Evolutionary conservation across 2,888 invertebrate genomes (phyloP), one percentile per base, ranked within the genome.

Genomic region (Halocaridina rubra): DNA sequence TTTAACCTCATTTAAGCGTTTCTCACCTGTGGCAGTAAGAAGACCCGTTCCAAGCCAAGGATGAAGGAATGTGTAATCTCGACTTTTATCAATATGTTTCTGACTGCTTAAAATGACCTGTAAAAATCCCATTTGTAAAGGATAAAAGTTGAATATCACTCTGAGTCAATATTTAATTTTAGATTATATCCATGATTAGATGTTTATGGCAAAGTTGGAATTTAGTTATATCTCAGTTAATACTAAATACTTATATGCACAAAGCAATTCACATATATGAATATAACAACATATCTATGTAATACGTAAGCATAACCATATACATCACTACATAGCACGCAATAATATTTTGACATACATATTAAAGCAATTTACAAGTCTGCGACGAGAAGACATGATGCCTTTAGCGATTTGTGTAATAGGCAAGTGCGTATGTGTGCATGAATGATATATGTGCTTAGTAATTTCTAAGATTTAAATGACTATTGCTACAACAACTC

Each of bases 11-110:
- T n/a, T n/a, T n/a, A n/a, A n/a, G n/a, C n/a, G 13, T 13, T 10
- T 29, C 61, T 24, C 3, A 86, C 84, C 86, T 74, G 80, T 81
- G 13, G 86, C 76, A 67, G 93, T 93, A 8, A 93, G 90, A 7
- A 93, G 90, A 8, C 93, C 93, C 3, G 92, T 92, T 61, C 93
- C 93, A 61, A 93, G 90, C 93, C 93, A 93, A n/a, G 93, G 93
- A 81, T 91, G 91, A 57, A 93, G 90, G 88, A 92, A 93, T 80
- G 91, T 91, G 89, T 93, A 93, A 89, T 93, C 93, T 10, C 90
- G 90, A 86, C 93, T 93, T 90, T 94, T 86, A 33, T 84, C 84
- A 46, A 86, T 27, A 74, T 80, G 79, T 24, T 61, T 80, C 10
- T 64, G 61, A 39, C 86, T 86, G 33, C 86, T 84, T 3, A 86